These are phyloP conservation scores for Psittacula cyanocephala DNA, from an alignment of 2,113 vertebrate genomes.

Conservation along the genomic window DNA sequence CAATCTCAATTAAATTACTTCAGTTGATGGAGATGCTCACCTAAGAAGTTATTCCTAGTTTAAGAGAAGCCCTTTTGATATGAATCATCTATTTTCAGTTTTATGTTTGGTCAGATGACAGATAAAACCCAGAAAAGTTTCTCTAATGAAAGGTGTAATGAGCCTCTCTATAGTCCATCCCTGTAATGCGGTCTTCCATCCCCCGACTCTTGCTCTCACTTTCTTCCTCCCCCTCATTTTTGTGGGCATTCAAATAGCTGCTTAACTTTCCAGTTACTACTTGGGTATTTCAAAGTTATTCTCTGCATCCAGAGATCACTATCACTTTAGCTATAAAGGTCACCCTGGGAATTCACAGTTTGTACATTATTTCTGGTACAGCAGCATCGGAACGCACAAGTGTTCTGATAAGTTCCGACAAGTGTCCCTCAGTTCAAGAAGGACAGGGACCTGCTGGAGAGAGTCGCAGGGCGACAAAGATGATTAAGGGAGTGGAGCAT, in stretches of 20 bases:
- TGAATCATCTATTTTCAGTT: neutral
- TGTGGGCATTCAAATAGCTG: neutral
- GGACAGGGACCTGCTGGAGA: no score
- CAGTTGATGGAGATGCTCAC: neutral
- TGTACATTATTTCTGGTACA: neutral
- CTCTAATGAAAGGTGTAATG: neutral
- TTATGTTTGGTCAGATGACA: neutral
- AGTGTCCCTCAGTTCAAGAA: no score
- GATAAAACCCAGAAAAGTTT: neutral
- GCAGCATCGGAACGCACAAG: neutral
- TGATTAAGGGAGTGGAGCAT: no score
- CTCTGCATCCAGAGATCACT: neutral
- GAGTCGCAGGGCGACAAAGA: no score
- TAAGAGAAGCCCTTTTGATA: neutral
- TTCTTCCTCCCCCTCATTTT: neutral
- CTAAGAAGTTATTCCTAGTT: neutral
- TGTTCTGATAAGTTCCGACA: no score
- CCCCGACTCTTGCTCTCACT: neutral
- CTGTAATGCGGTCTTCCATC: neutral
- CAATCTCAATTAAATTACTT: neutral
- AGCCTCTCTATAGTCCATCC: neutral
- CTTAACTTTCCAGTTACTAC: neutral
- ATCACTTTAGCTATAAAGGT: neutral
- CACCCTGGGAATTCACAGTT: neutral
- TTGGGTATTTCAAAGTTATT: neutral